These are phyloP conservation scores for Erebia ligea DNA, from an alignment of 2,888 invertebrate genomes.

Conservation along the genomic window DNA sequence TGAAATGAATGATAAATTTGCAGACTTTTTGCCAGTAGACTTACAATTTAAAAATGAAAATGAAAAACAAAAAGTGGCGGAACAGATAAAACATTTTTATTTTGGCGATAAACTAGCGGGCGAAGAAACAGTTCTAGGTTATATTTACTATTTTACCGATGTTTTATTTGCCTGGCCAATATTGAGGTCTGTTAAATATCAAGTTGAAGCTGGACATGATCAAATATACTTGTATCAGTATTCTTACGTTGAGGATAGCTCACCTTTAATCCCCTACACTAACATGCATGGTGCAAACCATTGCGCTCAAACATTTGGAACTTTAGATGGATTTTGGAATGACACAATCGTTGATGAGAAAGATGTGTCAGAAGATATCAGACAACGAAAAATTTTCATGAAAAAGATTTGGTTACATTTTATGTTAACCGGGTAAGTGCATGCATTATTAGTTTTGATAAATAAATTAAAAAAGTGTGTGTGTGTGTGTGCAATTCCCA, in stretches of 20 bases:
- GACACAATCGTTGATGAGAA: slow-evolving; percentile 43
- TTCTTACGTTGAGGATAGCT: slow-evolving; percentile 50
- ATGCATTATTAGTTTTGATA: too few species aligned
- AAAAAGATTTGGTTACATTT: slow-evolving; percentile 58
- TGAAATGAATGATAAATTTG: slow-evolving; percentile 59
- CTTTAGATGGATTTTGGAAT: slow-evolving; percentile 36
- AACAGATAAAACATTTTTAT: slow-evolving; percentile 50
- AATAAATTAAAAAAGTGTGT: too few species aligned
- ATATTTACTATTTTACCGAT: slow-evolving; percentile 58
- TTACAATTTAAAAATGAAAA: slow-evolving; percentile 51
- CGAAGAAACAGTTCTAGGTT: slow-evolving; percentile 43
- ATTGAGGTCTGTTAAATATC: slow-evolving; percentile 47
- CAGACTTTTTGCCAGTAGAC: slow-evolving; percentile 58
- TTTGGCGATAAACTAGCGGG: slow-evolving; percentile 49
- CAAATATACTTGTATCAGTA: slow-evolving; percentile 55
- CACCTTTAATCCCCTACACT: slow-evolving; percentile 47
- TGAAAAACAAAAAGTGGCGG: slow-evolving; percentile 50
- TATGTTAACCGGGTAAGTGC: slow-evolving; percentile 17
- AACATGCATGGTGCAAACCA: slow-evolving; percentile 52
- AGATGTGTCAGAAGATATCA: slow-evolving; percentile 43
- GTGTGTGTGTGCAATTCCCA: too few species aligned
- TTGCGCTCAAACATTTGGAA: slow-evolving; percentile 48
- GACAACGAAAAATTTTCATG: slow-evolving; percentile 46
- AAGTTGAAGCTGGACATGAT: slow-evolving; percentile 44
- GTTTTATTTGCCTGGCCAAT: slow-evolving; percentile 49